phyloP scores from a whole-genome alignment of 2,113 vertebrate genomes.

The Pedionomus torquatus region DNA sequence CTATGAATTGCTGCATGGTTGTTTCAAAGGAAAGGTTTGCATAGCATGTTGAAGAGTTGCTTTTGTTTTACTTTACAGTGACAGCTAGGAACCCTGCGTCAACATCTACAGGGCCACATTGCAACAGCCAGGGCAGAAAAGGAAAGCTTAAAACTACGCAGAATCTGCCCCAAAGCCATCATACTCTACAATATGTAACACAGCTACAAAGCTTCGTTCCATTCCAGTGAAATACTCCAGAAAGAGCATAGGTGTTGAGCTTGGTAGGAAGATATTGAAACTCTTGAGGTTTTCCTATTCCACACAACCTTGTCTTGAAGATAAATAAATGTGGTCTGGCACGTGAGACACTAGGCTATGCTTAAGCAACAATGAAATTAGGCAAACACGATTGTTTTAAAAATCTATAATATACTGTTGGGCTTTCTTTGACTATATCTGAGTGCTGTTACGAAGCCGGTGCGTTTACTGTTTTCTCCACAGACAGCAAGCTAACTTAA shows the following conservation, averaged over 20 bases:
- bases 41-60: neutral
- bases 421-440: neutral
- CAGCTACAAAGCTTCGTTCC: neutral
- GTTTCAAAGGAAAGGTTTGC: neutral
- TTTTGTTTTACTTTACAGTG: neutral
- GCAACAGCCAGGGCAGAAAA: neutral
- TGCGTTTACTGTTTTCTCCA: neutral
- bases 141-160: neutral
- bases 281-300: neutral
- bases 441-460: neutral
- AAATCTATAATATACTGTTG: neutral
- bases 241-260: neutral
- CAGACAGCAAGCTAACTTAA: neutral
- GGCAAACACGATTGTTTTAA: neutral
- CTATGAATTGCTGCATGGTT: neutral
- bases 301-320: neutral
- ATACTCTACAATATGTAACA: neutral
- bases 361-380: conserved; percentile 1
- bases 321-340: neutral
- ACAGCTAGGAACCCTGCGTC: neutral
- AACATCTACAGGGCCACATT: neutral
- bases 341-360: neutral
- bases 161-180: neutral
- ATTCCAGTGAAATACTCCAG: neutral
- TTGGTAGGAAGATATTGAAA: neutral